Evolutionary conservation across 2,113 vertebrate genomes (phyloP).

Genomic region (Anhinga anhinga): DNA sequence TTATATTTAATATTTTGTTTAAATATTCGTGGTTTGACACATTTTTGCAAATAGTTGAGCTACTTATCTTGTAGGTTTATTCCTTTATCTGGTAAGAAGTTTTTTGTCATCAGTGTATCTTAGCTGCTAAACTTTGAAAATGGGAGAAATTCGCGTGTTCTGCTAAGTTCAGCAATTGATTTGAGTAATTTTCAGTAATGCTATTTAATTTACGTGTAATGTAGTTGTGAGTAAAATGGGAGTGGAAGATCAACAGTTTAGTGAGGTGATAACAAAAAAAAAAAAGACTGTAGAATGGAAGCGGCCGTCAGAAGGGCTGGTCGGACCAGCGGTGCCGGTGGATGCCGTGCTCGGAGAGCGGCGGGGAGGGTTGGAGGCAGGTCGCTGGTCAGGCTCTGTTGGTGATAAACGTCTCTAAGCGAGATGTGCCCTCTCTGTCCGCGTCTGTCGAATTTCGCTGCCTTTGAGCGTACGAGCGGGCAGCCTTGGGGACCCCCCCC

Average conservation of each 20-base stretch:
- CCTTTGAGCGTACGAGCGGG: neutral
- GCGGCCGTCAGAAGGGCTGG: neutral
- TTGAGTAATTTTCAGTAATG: neutral
- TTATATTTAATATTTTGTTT: conserved; percentile 56
- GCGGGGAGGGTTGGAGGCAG: neutral
- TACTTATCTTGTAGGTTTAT: neutral
- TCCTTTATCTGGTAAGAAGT: neutral
- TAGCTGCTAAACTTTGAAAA: neutral
- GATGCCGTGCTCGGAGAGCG: neutral
- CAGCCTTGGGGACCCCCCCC: neutral
- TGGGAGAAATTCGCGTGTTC: neutral
- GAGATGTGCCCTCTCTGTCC: rapidly evolving
- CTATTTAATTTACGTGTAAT: rapidly evolving
- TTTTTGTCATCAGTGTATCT: neutral
- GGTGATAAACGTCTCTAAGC: rapidly evolving
- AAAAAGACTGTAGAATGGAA: rapidly evolving
- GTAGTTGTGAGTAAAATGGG: neutral
- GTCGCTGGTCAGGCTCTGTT: neutral
- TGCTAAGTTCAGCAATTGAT: neutral
- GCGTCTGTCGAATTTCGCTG: rapidly evolving
- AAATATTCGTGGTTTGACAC: neutral
- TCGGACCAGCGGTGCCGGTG: rapidly evolving
- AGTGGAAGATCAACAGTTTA: rapidly evolving
- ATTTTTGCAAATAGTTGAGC: neutral
- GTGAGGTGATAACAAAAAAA: rapidly evolving